Base-by-base conservation (phyloP, 2,888 invertebrate genomes). In the Lasioglossum villosulum region DNA sequence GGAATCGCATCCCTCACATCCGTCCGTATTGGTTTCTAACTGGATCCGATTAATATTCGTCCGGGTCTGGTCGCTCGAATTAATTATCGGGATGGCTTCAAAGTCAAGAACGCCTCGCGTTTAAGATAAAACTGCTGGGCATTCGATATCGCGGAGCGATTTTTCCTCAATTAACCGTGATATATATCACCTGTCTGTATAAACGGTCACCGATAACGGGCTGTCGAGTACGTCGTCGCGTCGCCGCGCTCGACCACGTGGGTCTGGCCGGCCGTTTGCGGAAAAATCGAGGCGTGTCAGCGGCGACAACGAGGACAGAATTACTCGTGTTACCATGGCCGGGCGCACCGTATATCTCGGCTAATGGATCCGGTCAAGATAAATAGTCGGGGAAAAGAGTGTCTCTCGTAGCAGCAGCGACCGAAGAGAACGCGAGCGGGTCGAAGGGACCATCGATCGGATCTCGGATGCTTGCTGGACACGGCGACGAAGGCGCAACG, bases 361-460 rank as follows among this genome's bases (percentile, higher is more conserved):
- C 84, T 90, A 90, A 90, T 90, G 88, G 88, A 86, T 88, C 87
- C 87, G 86, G 88, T 89, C 86, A 76, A 86, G 90, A 90, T 89
- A 89, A 89, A 90, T 90, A 88, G 89, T 82, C 77, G 42, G 80
- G 59, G 80, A 82, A 14, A 19, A 82, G 37, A 66, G 84, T 84
- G 86, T 88, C 84, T 72, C 30, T 30, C 63, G 0, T 42, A 42
- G 30, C 56, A n/a, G 56, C 10, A 56, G 10, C n/a, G n/a, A n/a
- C n/a, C 12, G n/a, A 56, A n/a, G 56, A 56, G 56, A 70, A 56
- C 34, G 76, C 52, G 45, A 56, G 16, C 73, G 71, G 70, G 66
- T 80, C 76, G 77, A 78, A 76, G 80, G 72, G 68, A 66, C 78
- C 80, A 90, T 89, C 88, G 90, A 90, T 90, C 83, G 72, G 84